Evolutionary conservation across 1,140 invertebrate genomes (phyloP), one percentile per base, ranked within the genome.

Genomic region (Lucilia cuprina): DNA sequence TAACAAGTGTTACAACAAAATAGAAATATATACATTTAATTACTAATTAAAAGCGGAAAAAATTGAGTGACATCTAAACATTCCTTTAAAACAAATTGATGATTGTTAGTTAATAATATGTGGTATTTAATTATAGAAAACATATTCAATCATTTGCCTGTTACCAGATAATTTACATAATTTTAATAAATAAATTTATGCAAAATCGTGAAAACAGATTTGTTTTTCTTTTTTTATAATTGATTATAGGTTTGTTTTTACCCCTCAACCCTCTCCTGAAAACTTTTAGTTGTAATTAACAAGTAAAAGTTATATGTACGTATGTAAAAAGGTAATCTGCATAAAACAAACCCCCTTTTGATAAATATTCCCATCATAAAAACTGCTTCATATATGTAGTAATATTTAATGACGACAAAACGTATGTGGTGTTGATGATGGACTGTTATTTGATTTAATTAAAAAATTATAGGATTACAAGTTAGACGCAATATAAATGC

Each of bases 361-460:
- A 41, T 13, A 34, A 82, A 50, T 34, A 49, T 50, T 47, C 77
- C 47, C 77, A 50, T 19, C 0, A 30, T 80, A 83, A 49, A 65
- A n/a, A 49, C 50, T 41, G 41, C 41, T 0, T 60, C 50, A 60
- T 1, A 60, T 5, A 60, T 13, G n/a, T n/a, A n/a, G n/a, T n/a
- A 2, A 30, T 3, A 41, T 41, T 8, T 10, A 41, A 41, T 41
- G 5, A 41, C 41, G 41, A 55, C 17, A 14, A 49, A 83, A 74
- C 82, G 34, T 84, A 70, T 50, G 30, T n/a, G 50, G 70, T 34
- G 49, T 60, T 35, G 70, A 84, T 55, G 70, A 84, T 30, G 74
- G 74, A 78, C 88, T 89, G 89, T 89, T 89, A 89, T 89, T 89
- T 89, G 88, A 89, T 89, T 89, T 89, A 89, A 89, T 89, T 89